Percentiles rank a stretch among this genome's conserved stretches.
Evolutionary conservation across 2,797 vertebrate genomes (phyloP).

Genomic region (Trichosurus vulpecula): DNA sequence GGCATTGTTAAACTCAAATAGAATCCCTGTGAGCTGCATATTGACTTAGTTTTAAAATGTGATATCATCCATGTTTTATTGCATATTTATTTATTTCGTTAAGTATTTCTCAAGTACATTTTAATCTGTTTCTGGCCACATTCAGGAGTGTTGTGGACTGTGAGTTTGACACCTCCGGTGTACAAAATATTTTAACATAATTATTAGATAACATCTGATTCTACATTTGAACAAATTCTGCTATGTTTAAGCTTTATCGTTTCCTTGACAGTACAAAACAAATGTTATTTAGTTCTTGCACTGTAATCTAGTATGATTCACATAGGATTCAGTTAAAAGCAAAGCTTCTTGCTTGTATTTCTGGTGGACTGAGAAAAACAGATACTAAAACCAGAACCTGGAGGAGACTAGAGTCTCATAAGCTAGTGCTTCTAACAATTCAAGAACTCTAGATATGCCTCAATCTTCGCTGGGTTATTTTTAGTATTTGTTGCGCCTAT

Average conservation of each 20-base stretch:
- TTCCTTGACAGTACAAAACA: neutral
- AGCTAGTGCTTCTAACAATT: conserved; percentile 38
- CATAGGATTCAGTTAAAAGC: conserved; percentile 38
- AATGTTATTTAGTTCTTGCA: conserved; percentile 35
- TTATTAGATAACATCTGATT: neutral
- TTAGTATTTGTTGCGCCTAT: conserved; percentile 81
- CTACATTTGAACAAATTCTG: neutral
- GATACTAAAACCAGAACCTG: neutral
- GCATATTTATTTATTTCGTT: neutral
- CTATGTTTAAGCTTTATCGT: neutral
- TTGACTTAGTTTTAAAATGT: neutral
- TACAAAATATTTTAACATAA: neutral
- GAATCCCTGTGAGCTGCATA: neutral
- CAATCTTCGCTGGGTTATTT: conserved; percentile 80
- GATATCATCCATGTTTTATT: neutral
- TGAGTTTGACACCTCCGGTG: neutral
- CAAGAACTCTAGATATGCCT: conserved; percentile 70
- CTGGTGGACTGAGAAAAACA: conserved; percentile 43
- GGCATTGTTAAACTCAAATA: neutral
- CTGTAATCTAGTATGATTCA: conserved; percentile 39
- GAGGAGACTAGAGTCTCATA: conserved; percentile 17
- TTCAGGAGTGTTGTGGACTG: neutral
- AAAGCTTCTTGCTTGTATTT: conserved; percentile 19
- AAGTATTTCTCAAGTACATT: neutral
- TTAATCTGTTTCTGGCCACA: neutral